Evolutionary conservation across 2,113 vertebrate species (phyloP).

Genomic region (Ochotona curzoniae): DNA sequence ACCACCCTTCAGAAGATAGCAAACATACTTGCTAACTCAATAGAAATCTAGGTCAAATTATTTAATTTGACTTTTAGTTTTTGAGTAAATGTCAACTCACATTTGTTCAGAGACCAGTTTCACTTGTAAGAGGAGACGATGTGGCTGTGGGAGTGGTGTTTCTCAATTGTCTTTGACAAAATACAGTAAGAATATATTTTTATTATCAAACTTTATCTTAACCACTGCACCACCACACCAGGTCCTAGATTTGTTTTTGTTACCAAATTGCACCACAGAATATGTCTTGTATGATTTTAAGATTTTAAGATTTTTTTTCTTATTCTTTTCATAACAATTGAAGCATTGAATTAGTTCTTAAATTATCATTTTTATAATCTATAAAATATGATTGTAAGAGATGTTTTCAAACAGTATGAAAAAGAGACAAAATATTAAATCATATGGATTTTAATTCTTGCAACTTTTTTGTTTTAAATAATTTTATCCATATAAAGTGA

Average conservation of each 20-base stretch:
- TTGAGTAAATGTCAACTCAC: neutral
- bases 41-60: neutral
- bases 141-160: neutral
- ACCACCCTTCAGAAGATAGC: neutral
- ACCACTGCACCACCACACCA: too few species aligned
- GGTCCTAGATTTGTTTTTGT: neutral
- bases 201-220: constrained; percentile 3
- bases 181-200: neutral
- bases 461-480: too few species aligned
- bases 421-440: too few species aligned
- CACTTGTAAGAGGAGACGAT: neutral
- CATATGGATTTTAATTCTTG: too few species aligned
- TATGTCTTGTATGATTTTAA: neutral
- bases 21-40: neutral
- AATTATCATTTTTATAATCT: neutral
- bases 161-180: neutral
- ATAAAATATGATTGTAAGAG: neutral
- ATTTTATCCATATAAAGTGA: too few species aligned
- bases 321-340: neutral
- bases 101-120: neutral
- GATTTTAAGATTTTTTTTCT: neutral
- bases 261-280: neutral
- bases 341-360: neutral
- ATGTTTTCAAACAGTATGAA: too few species aligned
- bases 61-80: neutral